Percentiles rank a stretch among this genome's conserved stretches.
Evolutionary conservation across 2,797 vertebrate species (phyloP).

Genomic region (Aulostomus chinensis): DNA sequence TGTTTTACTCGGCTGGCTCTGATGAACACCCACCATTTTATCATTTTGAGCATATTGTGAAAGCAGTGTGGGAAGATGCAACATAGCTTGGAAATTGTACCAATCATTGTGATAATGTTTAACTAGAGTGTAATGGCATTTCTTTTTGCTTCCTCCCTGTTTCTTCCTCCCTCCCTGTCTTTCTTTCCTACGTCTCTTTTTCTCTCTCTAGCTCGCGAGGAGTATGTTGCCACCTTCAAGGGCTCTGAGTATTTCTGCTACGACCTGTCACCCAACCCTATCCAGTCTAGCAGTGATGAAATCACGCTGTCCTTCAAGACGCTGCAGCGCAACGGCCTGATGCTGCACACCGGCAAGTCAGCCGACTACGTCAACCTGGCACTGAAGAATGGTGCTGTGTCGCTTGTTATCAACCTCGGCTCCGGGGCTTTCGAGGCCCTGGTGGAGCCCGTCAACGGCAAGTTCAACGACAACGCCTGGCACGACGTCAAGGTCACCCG

Average conservation of each 20-base stretch:
- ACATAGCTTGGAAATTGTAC: slow-evolving; percentile 36
- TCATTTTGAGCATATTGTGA: slow-evolving; percentile 60
- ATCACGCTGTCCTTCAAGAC: slow-evolving; percentile 99
- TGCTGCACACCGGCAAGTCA: slow-evolving; percentile 99
- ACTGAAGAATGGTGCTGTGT: slow-evolving; percentile 98
- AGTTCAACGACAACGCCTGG: slow-evolving; percentile 99
- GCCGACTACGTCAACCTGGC: slow-evolving; percentile 99
- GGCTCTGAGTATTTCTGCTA: slow-evolving; percentile 99
- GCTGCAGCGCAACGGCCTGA: slow-evolving; percentile 98
- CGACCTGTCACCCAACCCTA: slow-evolving; percentile 97
- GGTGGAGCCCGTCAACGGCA: slow-evolving; percentile 99
- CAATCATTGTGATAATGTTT: slow-evolving; percentile 47
- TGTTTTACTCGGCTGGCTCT: slow-evolving; percentile 57
- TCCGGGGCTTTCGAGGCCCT: slow-evolving; percentile 99
- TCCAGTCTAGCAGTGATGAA: slow-evolving; percentile 98
- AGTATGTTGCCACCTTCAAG: slow-evolving; percentile 98
- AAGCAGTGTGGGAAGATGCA: slow-evolving; percentile 60
- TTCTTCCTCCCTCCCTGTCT: slow-evolving; percentile 46
- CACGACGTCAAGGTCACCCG: slow-evolving; percentile 99
- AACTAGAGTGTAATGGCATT: slow-evolving; percentile 33
- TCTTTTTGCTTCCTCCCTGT: slow-evolving; percentile 30
- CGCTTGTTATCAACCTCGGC: slow-evolving; percentile 99
- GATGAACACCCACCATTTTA: slow-evolving; percentile 74
- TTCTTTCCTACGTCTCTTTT: neutral
- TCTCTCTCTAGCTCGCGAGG: slow-evolving; percentile 91